Base-by-base conservation (phyloP, 2,888 invertebrate genomes). In the Drosophila antonietae region DNA sequence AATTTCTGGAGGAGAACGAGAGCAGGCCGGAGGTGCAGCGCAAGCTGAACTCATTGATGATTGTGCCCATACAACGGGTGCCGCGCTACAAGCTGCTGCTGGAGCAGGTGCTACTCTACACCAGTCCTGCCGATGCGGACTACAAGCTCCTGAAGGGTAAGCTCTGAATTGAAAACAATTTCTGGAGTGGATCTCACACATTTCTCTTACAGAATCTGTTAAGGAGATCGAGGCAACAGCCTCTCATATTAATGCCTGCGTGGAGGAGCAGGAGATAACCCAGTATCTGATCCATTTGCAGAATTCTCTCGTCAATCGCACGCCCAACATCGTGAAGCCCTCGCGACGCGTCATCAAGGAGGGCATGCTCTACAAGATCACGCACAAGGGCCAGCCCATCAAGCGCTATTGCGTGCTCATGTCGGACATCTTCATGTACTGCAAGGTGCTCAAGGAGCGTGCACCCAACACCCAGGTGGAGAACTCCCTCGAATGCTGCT, bases 51-150 rank as follows among this genome's bases (percentile, higher is more conserved):
- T 95, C 96, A 0, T 93, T 97, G 46, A 93, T 97, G 77, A 97
- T 97, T 76, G 95, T 95, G 3, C 97, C 97, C 15, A 96, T 97
- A 80, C 97, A 97, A 91, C 93, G 97, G 82, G 94, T 97, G 58
- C 97, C 97, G 1, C 94, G 96, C 56, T 97, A 97, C 90, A 95
- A 95, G 84, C 93, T 97, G 49, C 92, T 97, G 15, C 92, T 97
- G 57, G 95, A 95, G 85, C 95, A 96, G 90, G 94, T 97, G 10
- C 84, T 96, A 35, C 93, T 94, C 33, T 94, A 95, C 75, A 95
- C 95, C 0, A 92, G 94, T 47, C 91, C 92, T 18, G 93, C 93
- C 14, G 94, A 95, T 88, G 92, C 93, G 46, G 95, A 95, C 82
- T 95, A 94, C 83, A 91, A 92, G 70, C 87, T 93, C 15, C 90